Base-by-base conservation (phyloP, 2,888 invertebrate genomes). In the Perdita meconis region DNA sequence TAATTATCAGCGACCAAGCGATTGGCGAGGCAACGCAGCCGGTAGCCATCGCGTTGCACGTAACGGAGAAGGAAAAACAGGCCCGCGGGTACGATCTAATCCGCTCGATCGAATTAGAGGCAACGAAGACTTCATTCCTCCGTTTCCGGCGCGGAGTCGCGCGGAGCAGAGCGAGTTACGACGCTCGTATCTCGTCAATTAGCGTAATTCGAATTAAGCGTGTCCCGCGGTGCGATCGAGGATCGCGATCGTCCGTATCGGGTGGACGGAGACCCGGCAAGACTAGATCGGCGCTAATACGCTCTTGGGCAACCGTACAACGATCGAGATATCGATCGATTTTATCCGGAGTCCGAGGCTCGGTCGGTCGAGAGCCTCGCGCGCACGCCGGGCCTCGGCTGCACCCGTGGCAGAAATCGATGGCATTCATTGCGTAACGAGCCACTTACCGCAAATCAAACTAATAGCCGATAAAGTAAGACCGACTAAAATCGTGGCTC, bases 401-500 rank as follows among this genome's bases (percentile, higher is more conserved):
- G 69, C 76, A 81, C 76, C 83, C 75, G 78, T 66, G 82, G 83
- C 82, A 82, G 86, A 84, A 88, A 88, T 82, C 87, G 87, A 89
- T 88, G 87, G 84, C 86, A 87, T 87, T 85, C 89, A 84, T 88
- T 86, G 87, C 88, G 88, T 88, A 87, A 89, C 89, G 86, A 89
- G 87, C 84, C 86, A 87, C 84, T 88, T 84, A 88, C 85, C 81
- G 87, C 86, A 85, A 85, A 87, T 87, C 89, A 87, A 89, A 88
- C 86, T 84, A 87, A 88, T 86, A 84, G 86, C 82, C 88, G 79
- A 87, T 88, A 88, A 87, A 85, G 71, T 77, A 56, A n/a, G 40
- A 42, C 73, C 61, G 51, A 71, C 81, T 81, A 78, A 83, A 82
- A 82, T 82, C 75, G 72, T 57, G 75, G 24, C 30, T 8, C n/a